phyloP scores from a whole-genome alignment of 2,113 vertebrate genomes.

The Solea solea region DNA sequence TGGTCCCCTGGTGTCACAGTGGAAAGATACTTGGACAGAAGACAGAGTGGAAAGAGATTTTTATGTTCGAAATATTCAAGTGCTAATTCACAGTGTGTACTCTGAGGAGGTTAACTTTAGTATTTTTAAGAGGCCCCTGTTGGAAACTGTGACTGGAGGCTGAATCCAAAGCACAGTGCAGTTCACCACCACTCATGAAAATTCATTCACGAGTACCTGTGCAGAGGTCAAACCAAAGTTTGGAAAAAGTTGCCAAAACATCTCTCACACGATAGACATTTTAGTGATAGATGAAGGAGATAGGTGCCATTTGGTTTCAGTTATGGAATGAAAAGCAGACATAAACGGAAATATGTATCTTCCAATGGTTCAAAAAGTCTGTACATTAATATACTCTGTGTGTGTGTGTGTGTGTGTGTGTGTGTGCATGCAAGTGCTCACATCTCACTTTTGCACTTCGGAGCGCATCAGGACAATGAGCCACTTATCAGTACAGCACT shows the following conservation, averaged over 20 bases:
- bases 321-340: slow-evolving; percentile 40
- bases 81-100: slow-evolving; percentile 67
- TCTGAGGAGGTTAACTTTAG: slow-evolving; percentile 71
- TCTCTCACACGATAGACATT: slow-evolving; percentile 62
- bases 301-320: slow-evolving; percentile 65
- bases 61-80: slow-evolving; percentile 68
- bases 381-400: too few species aligned
- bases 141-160: slow-evolving; percentile 75
- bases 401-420: background rate
- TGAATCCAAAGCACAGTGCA: slow-evolving; percentile 50
- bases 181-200: slow-evolving; percentile 70
- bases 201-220: slow-evolving; percentile 77
- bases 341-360: slow-evolving; percentile 40
- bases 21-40: slow-evolving; percentile 78
- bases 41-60: slow-evolving; percentile 52
- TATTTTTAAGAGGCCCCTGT: slow-evolving; percentile 75
- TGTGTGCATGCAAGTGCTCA: slow-evolving; percentile 19
- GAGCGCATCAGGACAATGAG: slow-evolving; percentile 57
- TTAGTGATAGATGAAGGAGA: slow-evolving; percentile 44
- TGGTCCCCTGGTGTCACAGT: slow-evolving; percentile 80
- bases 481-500: slow-evolving; percentile 55
- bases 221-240: slow-evolving; percentile 76
- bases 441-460: slow-evolving; percentile 29
- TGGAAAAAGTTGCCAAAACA: slow-evolving; percentile 69
- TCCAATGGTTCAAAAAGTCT: background rate